Conservation (phyloP, 2,113 vertebrate species). For the Gymnorhina tibicen region DNA sequence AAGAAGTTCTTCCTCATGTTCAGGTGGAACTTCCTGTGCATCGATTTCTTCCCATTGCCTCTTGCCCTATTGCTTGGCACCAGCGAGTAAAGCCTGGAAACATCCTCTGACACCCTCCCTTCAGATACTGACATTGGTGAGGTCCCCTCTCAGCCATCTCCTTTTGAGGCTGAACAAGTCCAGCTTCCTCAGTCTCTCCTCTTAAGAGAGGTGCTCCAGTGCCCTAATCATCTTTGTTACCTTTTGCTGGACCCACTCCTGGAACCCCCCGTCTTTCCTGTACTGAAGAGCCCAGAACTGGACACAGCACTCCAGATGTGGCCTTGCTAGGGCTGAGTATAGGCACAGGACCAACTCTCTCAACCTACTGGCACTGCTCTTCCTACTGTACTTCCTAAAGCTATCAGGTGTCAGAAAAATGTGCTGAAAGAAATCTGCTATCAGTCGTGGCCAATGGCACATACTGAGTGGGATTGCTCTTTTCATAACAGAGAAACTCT, state of each 20-base stretch:
- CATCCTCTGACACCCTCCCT: neutral
- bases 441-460: neutral
- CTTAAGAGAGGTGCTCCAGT: neutral
- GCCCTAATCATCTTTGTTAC: neutral
- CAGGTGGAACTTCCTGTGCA: neutral
- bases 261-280: neutral
- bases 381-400: neutral
- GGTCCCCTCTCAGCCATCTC: neutral
- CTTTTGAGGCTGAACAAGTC: neutral
- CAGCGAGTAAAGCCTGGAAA: neutral
- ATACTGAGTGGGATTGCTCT: neutral
- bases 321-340: fast-evolving
- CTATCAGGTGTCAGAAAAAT: neutral
- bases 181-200: neutral
- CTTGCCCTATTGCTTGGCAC: neutral
- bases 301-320: too few relatives aligned
- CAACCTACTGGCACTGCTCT: neutral
- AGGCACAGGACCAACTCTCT: neutral
- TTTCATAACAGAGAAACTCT: neutral
- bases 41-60: neutral
- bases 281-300: too few relatives aligned
- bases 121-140: neutral
- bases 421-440: neutral
- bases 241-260: neutral
- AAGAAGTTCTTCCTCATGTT: neutral